Conservation (phyloP, 2,113 vertebrate genomes). For the Eretmochelys imbricata region DNA sequence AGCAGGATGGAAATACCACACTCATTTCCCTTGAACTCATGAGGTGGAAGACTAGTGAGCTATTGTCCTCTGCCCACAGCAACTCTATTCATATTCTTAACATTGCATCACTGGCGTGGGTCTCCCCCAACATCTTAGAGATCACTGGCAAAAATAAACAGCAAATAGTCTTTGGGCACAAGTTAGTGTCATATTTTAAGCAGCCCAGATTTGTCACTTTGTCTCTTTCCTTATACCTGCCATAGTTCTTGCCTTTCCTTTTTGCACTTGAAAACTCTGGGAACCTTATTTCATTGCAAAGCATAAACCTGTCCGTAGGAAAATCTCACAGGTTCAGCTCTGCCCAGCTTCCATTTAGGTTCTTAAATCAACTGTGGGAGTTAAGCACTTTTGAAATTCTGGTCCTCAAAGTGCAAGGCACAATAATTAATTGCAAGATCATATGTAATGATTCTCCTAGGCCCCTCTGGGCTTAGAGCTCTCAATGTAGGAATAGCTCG, state of each 20-base stretch:
- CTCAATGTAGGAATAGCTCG: background rate
- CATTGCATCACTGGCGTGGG: background rate
- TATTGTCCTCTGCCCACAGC: background rate
- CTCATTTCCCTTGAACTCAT: background rate
- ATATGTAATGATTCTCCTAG: background rate
- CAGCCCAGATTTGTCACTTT: background rate
- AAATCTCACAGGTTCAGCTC: background rate
- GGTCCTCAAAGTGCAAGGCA: background rate
- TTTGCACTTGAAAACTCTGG: background rate
- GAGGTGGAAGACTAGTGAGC: background rate
- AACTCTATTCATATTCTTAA: background rate
- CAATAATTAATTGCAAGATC: constrained; percentile 18
- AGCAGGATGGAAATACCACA: background rate
- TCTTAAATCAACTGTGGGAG: background rate
- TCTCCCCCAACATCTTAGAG: background rate
- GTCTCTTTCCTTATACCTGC: background rate
- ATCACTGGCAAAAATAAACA: background rate
- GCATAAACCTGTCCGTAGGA: background rate
- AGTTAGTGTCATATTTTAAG: background rate
- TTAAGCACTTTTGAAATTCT: background rate
- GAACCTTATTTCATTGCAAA: background rate
- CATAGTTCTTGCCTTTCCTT: background rate
- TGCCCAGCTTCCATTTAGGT: accelerated
- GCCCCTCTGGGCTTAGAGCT: background rate
- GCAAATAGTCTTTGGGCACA: background rate